Evolutionary conservation across 2,797 vertebrate genomes (phyloP).

Genomic region (Coccyzus lansbergi): DNA sequence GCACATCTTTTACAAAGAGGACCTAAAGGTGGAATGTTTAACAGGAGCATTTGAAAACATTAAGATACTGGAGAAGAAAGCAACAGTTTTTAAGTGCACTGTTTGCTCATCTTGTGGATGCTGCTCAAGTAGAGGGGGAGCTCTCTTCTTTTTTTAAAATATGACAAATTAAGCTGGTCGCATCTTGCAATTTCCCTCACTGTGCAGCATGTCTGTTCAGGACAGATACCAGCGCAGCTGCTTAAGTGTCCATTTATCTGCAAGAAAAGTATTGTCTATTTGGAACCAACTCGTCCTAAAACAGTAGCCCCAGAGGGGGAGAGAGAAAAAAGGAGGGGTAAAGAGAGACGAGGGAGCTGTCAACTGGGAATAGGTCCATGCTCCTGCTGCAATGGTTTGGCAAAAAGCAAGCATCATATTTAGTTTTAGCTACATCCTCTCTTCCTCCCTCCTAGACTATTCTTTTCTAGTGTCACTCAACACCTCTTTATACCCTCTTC

Average conservation of each 20-base stretch:
- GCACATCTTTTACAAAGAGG: background rate
- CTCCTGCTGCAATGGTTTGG: conserved; percentile 31
- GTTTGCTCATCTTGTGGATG: background rate
- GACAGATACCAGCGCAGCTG: conserved; percentile 63
- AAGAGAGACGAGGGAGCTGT: background rate
- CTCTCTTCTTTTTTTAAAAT: background rate
- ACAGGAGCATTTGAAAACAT: background rate
- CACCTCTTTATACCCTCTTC: background rate
- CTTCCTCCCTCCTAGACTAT: background rate
- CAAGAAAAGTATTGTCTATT: conserved; percentile 41
- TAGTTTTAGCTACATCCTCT: conserved; percentile 20
- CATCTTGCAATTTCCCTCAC: conserved; percentile 51
- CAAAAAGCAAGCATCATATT: background rate
- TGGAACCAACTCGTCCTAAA: conserved; percentile 64
- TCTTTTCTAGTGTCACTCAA: conserved; percentile 36
- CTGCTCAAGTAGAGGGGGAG: conserved; percentile 7
- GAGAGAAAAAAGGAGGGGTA: background rate
- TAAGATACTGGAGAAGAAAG: background rate
- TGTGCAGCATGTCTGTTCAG: conserved; percentile 45
- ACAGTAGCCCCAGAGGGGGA: conserved; percentile 12
- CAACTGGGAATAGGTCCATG: background rate
- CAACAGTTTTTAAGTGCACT: background rate
- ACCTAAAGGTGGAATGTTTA: conserved; percentile 24
- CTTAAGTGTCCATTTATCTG: conserved; percentile 66
- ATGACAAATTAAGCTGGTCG: conserved; percentile 56